These are phyloP conservation scores for Cryptocheilus praepositus DNA, from an alignment of 2,888 invertebrate genomes.

Conservation along the genomic window DNA sequence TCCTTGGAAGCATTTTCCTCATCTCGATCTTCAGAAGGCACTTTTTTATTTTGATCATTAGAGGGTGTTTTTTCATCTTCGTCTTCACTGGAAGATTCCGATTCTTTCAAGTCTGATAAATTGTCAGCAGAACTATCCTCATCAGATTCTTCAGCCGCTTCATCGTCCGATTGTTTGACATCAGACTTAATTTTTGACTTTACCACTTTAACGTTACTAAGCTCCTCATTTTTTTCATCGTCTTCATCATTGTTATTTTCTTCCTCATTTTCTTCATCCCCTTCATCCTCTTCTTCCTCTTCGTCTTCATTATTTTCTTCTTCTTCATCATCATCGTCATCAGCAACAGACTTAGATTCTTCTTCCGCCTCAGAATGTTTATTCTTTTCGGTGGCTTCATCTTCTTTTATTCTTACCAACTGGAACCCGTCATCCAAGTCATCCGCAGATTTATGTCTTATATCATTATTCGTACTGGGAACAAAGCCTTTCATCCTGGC, in stretches of 20 bases:
- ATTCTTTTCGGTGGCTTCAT: slow-evolving; percentile 75
- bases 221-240: slow-evolving; percentile 13
- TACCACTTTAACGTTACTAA: slow-evolving; percentile 48
- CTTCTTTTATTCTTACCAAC: slow-evolving; percentile 68
- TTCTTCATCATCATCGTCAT: slow-evolving; percentile 7
- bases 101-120: slow-evolving; percentile 60
- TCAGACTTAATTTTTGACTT: slow-evolving; percentile 11
- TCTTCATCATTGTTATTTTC: slow-evolving; percentile 21
- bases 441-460: slow-evolving; percentile 87
- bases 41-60: no score
- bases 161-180: slow-evolving; percentile 47
- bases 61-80: slow-evolving; percentile 33
- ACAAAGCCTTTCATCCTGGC: slow-evolving; percentile 85
- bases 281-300: slow-evolving; percentile 13
- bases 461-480: slow-evolving; percentile 57
- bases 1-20: no score
- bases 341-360: slow-evolving; percentile 26
- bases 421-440: slow-evolving; percentile 89
- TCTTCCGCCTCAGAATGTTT: slow-evolving; percentile 31
- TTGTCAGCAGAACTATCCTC: slow-evolving; percentile 44
- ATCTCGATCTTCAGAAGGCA: no score
- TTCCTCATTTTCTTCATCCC: slow-evolving; percentile 21
- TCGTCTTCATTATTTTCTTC: slow-evolving; percentile 1
- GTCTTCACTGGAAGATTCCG: slow-evolving; percentile 55
- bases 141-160: slow-evolving; percentile 37